Base-by-base conservation (phyloP, 2,113 vertebrate genomes). In the Furnarius figulus region DNA sequence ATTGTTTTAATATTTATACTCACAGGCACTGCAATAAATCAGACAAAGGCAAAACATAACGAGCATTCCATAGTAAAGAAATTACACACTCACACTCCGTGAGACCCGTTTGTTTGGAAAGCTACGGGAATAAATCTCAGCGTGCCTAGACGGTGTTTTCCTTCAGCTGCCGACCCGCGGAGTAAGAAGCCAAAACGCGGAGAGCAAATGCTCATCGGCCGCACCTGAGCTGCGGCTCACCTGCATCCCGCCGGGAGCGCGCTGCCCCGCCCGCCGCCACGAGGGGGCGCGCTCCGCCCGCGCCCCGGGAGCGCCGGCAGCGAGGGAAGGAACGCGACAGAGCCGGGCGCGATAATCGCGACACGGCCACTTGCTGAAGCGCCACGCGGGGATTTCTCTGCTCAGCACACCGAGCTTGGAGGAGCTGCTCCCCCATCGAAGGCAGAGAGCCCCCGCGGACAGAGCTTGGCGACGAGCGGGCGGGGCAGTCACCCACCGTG, bases 1-100 rank as follows among this genome's bases (percentile, higher is more conserved):
- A 94, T 71, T 90, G 92, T 79, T 97, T 92, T 92, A 89, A 95
- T 97, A 96, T 97, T 96, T 92, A 81, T 95, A 91, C 94, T 93
- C 88, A 85, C 47, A 84, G 77, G 81, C 92, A 12, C 52, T 31
- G 68, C 46, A 78, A 90, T 90, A 98, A 97, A 96, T 96, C 93
- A 94, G 70, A 70, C 84, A 91, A 81, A 92, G 75, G 53, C 63
- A 81, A 56, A 96, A 83, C 39, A 84, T 65, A 97, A 97, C 4
- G 31, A 95, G 82, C 46, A 13, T 55, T 82, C 74, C 23, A 17
- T 70, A 46, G 52, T 3, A 17, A 53, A 84, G 77, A 87, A 94
- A 79, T 71, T 33, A 87, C 77, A 83, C 1, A 19, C 53, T 76
- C 71, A 35, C 4, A 21, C 84, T 95, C 53, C 80, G 28, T 75